A percentile compares a stretch with the other conserved stretches of the same genome.
These are phyloP conservation scores for Nylanderia fulva DNA, from an alignment of 1,140 invertebrate genomes.

Conservation along the genomic window DNA sequence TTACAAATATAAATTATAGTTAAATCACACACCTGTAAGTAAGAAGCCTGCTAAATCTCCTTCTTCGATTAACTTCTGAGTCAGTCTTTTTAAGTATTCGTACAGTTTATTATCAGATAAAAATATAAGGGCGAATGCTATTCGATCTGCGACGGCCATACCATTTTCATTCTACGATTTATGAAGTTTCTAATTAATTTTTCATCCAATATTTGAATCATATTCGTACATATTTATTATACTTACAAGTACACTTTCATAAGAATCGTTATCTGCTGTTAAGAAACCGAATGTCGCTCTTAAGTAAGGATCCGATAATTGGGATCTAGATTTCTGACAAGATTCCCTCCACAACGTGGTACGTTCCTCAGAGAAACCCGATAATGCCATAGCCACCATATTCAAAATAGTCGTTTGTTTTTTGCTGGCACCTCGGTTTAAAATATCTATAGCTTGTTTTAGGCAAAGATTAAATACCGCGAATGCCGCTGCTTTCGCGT, in stretches of 20 bases:
- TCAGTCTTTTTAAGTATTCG: constrained; percentile 92
- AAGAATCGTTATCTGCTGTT: constrained; percentile 92
- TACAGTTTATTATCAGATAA: constrained; percentile 92
- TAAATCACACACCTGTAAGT: constrained; percentile 89
- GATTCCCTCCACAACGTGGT: constrained; percentile 94
- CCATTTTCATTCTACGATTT: constrained; percentile 90
- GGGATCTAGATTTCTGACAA: constrained; percentile 89
- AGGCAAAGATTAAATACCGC: constrained; percentile 96
- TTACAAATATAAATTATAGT: constrained; percentile 19
- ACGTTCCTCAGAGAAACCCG: constrained; percentile 94
- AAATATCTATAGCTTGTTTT: constrained; percentile 93
- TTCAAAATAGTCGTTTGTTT: constrained; percentile 82
- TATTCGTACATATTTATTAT: neutral
- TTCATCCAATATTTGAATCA: neutral
- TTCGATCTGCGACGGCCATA: constrained; percentile 94
- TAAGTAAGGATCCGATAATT: constrained; percentile 95
- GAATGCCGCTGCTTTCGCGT: constrained; percentile 95
- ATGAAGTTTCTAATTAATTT: neutral
- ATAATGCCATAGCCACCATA: constrained; percentile 96
- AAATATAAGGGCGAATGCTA: constrained; percentile 97
- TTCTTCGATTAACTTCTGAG: constrained; percentile 89
- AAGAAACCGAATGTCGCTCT: constrained; percentile 97
- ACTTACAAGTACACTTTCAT: constrained; percentile 93
- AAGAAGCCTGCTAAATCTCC: constrained; percentile 95
- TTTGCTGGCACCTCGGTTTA: constrained; percentile 89